Evolutionary conservation across 2,113 vertebrate genomes (phyloP), one percentile per base, ranked within the genome.

Genomic region (Tenebrosternarchus preto): DNA sequence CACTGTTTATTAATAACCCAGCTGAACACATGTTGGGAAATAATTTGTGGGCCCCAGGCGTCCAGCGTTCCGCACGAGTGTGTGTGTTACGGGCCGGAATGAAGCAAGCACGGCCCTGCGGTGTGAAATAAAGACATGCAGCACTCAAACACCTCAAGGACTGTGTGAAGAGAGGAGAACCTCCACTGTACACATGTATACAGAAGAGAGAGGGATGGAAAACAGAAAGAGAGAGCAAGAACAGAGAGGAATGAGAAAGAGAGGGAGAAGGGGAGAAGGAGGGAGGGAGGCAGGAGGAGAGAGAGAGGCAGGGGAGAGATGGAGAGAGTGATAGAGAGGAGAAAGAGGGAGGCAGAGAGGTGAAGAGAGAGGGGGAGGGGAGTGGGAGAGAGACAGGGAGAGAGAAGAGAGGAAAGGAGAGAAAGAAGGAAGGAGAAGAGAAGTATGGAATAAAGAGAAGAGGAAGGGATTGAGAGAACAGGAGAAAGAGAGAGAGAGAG

Each of bases 11-110:
- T 86, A 86, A 84, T 84, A 84, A 84, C 79, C 76, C 73, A n/a
- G 61, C 64, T 31, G 82, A 81, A 83, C 85, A 82, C 80, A 82
- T 86, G 80, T 86, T 84, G 80, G 73, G 80, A 83, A 84, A 86
- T 86, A 67, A 84, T 86, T 86, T 80, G 80, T 68, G 76, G 71
- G 61, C 73, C 78, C 82, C 56, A 9, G 76, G 57, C 56, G 85
- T 24, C 24, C 60, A 46, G 63, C 29, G 64, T 81, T 85, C 85
- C 64, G 83, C 85, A 61, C 78, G 80, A 78, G 50, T 84, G 78
- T 39, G 31, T 73, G 43, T 19, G n/a, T 63, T 46, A 78, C 46
- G 12, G 70, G 79, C 36, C 67, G 76, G 72, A 84, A 84, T 68
- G 76, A 72, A 82, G 80, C 71, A 76, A 77, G 33, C 29, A 64